phyloP scores from a whole-genome alignment of 2,113 vertebrate species.

The Nibea albiflora region DNA sequence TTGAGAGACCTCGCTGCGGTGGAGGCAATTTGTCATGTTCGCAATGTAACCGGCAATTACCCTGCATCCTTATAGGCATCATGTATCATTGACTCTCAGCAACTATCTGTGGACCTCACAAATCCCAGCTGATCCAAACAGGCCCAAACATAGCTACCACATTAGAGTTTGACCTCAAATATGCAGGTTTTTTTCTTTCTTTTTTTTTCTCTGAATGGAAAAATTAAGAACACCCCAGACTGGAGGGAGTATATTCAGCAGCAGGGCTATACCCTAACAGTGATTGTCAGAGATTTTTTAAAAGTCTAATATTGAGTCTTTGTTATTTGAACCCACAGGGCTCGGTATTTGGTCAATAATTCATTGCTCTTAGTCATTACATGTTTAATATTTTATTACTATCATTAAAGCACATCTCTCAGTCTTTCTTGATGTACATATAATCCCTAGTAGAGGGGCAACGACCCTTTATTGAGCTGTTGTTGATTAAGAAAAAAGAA shows the following conservation, averaged over 20 bases:
- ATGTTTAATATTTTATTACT: constrained; percentile 48
- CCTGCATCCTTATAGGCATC: constrained; percentile 74
- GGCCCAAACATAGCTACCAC: constrained; percentile 65
- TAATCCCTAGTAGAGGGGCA: neutral
- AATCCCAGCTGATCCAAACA: constrained; percentile 75
- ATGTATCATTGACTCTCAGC: constrained; percentile 79
- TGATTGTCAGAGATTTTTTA: neutral
- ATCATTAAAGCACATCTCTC: constrained; percentile 46
- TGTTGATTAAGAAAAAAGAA: constrained; percentile 46
- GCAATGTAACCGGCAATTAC: constrained; percentile 77
- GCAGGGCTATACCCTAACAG: neutral
- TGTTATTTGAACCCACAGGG: constrained; percentile 43
- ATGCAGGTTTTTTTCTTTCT: neutral
- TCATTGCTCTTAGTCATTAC: constrained; percentile 49
- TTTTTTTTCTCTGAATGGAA: constrained; percentile 24
- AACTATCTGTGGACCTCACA: constrained; percentile 68
- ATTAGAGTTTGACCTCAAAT: constrained; percentile 69
- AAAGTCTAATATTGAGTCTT: constrained; percentile 46
- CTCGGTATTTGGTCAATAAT: constrained; percentile 59
- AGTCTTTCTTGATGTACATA: neutral
- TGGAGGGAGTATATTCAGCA: constrained; percentile 13
- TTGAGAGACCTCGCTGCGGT: constrained; percentile 63
- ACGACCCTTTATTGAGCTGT: constrained; percentile 31
- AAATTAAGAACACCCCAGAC: constrained; percentile 36
- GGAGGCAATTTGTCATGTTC: constrained; percentile 80